Evolutionary conservation across 1,140 invertebrate genomes (phyloP), one percentile per base, ranked within the genome.

Genomic region (Colletes gigas): DNA sequence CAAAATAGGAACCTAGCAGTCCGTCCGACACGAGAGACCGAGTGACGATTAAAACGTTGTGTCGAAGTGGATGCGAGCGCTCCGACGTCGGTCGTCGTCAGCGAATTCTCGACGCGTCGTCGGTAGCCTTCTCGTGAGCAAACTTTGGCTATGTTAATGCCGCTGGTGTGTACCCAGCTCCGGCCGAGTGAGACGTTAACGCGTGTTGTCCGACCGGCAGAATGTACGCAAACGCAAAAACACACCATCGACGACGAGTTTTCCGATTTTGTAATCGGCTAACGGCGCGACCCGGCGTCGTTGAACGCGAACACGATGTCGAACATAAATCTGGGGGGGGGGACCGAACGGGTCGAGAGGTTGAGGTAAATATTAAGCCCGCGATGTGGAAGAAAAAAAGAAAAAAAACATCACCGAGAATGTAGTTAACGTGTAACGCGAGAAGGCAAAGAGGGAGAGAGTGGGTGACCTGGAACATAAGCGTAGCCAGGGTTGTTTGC

Each of bases 71-170:
- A 63, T 57, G 57, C 44, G 60, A 60, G 21, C 55, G 21, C 57
- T 30, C 30, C 30, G 30, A 30, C 30, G 30, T 2, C 30, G 30
- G 60, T 41, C 30, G 39, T 63, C 57, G 81, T 82, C 81, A 79
- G 77, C 81, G 55, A 83, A 69, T 72, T 62, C 71, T 52, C 44
- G 44, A 14, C 14, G 63, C 12, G 47, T n/a, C 47, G 52, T 4
- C 30, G 66, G 79, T 81, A 78, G 76, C 47, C 4, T 59, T 30
- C 44, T 15, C 60, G 55, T 21, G 47, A 62, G 76, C 62, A 68
- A 82, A 73, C 76, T 67, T 72, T 66, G 59, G 21, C 41, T 66
- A 59, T 66, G 80, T 78, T 78, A 70, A 77, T 76, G 62, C 52
- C 14, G 63, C 59, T 19, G 6, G n/a, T 62, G 55, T 60, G 78